Evolutionary conservation across 1,140 invertebrate species (phyloP), one percentile per base, ranked within the genome.

Genomic region (Dolichoris vasculosae): DNA sequence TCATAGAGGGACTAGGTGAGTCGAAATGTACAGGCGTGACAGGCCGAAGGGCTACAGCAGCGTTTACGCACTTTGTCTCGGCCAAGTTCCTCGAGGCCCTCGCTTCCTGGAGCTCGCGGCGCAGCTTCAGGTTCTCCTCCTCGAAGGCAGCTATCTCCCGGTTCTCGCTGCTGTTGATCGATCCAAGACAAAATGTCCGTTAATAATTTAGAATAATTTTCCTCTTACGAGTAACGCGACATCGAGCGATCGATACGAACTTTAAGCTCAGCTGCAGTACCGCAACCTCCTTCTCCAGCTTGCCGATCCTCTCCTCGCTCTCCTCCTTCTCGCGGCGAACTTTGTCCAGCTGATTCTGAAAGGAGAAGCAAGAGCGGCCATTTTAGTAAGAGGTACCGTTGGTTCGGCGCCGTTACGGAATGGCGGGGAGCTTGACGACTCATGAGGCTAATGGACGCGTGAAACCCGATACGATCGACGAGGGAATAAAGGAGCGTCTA

Each of bases 381-480:
- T 48, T 91, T 92, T 89, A 92, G 92, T 93, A 92, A 92, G 20
- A 59, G 26, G 55, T 3, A 26, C n/a, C n/a, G n/a, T n/a, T n/a
- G 23, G 9, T 59, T 59, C 9, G 13, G 23, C 88, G 88, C 89
- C 90, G 38, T 7, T 23, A 2, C 20, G 6, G 64, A 38, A 38
- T 38, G 38, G 7, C 69, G 64, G 64, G 32, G 64, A 67, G 32
- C 88, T 59, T 92, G 91, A 32, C 30, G 17, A 17, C 82, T 51
- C 40, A 93, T 93, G 92, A 93, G 89, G 91, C 93, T 93, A 93
- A 93, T 93, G 92, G 93, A 92, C 88, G 92, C 89, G 89, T 91
- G 92, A 90, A 93, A 93, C 89, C 88, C 82, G 92, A 93, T 90
- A 91, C 90, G 89, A 88, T 87, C 38, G 40, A 73, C 38, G 17